Evolutionary conservation across 2,888 invertebrate genomes (phyloP), one percentile per base, ranked within the genome.

Genomic region (Caprella mutica): DNA sequence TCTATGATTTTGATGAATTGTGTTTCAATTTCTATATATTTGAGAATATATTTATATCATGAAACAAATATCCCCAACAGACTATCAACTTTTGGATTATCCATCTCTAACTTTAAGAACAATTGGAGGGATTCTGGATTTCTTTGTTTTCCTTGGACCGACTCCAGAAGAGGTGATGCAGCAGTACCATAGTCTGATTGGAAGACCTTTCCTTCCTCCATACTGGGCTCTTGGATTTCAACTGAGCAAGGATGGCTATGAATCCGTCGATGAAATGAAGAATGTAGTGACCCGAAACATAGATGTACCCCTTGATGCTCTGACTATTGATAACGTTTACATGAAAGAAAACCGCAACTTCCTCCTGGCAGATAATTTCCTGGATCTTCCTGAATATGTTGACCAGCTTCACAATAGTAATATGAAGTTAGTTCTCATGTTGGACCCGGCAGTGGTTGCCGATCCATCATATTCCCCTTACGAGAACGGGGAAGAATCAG

Each of bases 101-200:
- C 88, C 88, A 0, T 85, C 82, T 3, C 77, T 92, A 52, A 90
- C 89, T 0, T 91, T 84, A 72, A 77, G 92, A 61, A 77, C 85
- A 0, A 81, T 84, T 38, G 90, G 91, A 12, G 91, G 91, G 0
- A 76, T 88, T 5, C 75, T 92, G 3, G 83, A 88, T 70, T 80
- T 91, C 58, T 84, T 82, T 70, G 75, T 89, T 63, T 81, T 89
- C 69, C 67, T 84, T 68, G 91, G 90, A 0, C 85, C 87, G 0
- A 75, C 79, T 0, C 87, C 91, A 0, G 71, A 48, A 8, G 33
- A 27, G 6, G 48, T 48, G 30, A 48, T 33, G 33, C 14, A 9
- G 33, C 48, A 48, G 30, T 48, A 48, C 48, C 29, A 27, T 12
- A 17, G 29, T 6, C 69, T 85, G 12, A 78, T 90, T 12, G 90